Evolutionary conservation across 2,113 vertebrate species (phyloP), one percentile per base, ranked within the genome.

Genomic region (Dissostichus mawsoni): DNA sequence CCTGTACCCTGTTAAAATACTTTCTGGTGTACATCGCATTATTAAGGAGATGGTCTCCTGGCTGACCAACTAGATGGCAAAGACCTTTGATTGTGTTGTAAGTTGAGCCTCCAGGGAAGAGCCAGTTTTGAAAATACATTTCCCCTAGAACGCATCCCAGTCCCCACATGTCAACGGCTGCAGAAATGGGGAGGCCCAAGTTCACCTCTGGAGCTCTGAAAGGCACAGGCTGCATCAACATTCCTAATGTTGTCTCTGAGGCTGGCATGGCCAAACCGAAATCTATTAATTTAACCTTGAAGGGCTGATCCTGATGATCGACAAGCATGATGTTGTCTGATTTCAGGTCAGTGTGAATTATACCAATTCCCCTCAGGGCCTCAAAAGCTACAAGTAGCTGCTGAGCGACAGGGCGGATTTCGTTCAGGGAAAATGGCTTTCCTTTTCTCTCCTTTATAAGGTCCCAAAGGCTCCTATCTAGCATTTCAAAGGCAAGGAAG

Each of bases 261-360:
- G 33, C 33, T 5, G 29, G 52, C 10, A 52, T 6, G 1, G 57
- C 64, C 48, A 68, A 6, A 25, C 66, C 59, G 51, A 76, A 82
- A 14, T 76, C 67, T 0, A 69, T 70, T 5, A 82, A 8, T 23
- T 76, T 64, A 8, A 64, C 29, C 11, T n/a, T 75, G 20, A 63
- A 69, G 8, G 56, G 71, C 33, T 36, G 33, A 36, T 69, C 51
- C 17, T 53, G 25, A 53, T 81, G 56, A 23, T 55, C 55, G 36
- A 69, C 78, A 5, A 69, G 57, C 71, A 81, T 81, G 1, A 69
- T 50, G 4, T 75, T 75, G 44, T 69, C 58, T 2, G 51, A 10
- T 25, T 75, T 75, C 4, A 69, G 3, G 41, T 81, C 65, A 1
- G 16, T 11, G 6, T 69, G 65, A 14, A 74, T n/a, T 4, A 74